Evolutionary conservation across 2,113 vertebrate species (phyloP).

Genomic region (Apus apus): DNA sequence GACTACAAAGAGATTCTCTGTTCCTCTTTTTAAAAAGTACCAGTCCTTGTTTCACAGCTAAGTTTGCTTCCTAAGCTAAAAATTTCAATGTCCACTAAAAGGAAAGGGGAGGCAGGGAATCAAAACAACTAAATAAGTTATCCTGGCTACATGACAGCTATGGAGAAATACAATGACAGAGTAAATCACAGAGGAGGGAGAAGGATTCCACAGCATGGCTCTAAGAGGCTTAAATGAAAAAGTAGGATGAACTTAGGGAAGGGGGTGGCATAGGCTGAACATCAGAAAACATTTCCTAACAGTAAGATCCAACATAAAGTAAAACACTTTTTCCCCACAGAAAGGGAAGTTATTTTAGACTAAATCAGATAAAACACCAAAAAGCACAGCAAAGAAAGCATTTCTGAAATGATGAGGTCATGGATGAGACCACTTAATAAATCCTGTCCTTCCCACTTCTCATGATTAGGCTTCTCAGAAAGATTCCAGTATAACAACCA

Average conservation of each 20-base stretch:
- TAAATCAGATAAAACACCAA: background rate
- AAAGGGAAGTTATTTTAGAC: background rate
- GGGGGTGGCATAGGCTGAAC: background rate
- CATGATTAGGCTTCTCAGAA: background rate
- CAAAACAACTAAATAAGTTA: background rate
- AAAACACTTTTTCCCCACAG: background rate
- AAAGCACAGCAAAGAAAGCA: background rate
- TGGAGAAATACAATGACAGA: background rate
- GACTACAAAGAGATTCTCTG: background rate
- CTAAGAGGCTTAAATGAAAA: background rate
- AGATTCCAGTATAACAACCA: background rate
- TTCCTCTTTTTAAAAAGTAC: background rate
- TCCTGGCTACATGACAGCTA: background rate
- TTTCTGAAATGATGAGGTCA: background rate
- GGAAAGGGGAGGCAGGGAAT: background rate
- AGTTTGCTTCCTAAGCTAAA: background rate
- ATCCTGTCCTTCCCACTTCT: background rate
- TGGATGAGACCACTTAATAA: background rate
- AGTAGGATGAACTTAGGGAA: background rate
- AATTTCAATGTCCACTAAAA: background rate
- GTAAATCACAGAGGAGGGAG: background rate
- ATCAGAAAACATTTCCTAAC: background rate
- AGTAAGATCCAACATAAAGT: background rate
- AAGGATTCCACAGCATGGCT: background rate
- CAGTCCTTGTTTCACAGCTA: background rate